Conservation (phyloP, 2,888 invertebrate genomes). For the Papilio gigon region DNA sequence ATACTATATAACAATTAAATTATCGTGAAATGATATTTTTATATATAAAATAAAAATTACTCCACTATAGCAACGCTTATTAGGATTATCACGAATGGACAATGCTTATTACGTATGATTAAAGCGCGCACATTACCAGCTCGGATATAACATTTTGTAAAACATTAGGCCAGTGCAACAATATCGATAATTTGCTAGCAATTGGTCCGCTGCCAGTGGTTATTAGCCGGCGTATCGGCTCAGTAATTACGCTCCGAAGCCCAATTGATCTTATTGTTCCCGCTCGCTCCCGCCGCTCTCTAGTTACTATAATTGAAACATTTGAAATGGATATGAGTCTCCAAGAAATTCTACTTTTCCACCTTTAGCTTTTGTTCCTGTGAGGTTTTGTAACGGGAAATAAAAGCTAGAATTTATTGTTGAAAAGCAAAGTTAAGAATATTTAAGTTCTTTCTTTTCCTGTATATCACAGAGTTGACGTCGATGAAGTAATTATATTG, state of each 20-base stretch:
- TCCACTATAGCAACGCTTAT: neutral
- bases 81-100: neutral
- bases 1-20: too few relatives aligned
- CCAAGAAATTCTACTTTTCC: constrained; percentile 11
- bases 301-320: constrained; percentile 36
- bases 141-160: constrained; percentile 34
- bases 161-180: constrained; percentile 31
- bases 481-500: too few relatives aligned
- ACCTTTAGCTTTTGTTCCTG: neutral
- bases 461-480: too few relatives aligned
- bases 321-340: constrained; percentile 37
- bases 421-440: neutral
- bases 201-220: constrained; percentile 37
- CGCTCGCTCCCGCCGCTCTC: constrained; percentile 26
- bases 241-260: constrained; percentile 41
- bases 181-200: constrained; percentile 40
- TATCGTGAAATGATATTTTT: too few relatives aligned
- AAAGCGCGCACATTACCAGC: neutral
- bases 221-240: constrained; percentile 39
- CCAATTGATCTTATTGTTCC: constrained; percentile 41
- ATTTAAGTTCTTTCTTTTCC: too few relatives aligned
- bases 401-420: neutral
- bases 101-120: constrained; percentile 3
- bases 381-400: neutral
- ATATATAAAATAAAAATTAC: too few relatives aligned